These are phyloP conservation scores for Corythoichthys intestinalis DNA, from an alignment of 2,113 vertebrate species.

Conservation along the genomic window DNA sequence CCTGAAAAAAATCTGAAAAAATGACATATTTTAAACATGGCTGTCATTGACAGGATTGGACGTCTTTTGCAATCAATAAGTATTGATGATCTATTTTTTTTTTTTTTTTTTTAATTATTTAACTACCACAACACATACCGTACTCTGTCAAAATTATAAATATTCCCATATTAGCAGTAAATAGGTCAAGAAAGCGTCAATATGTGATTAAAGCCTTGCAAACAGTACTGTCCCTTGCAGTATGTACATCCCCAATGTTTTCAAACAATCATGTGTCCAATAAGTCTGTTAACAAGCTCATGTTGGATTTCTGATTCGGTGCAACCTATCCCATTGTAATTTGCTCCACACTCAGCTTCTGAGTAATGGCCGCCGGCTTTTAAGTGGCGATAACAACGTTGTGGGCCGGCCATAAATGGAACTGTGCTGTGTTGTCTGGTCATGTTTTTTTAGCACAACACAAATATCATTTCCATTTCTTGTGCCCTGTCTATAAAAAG, in stretches of 20 bases:
- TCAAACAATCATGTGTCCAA: not conserved
- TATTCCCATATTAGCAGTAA: too few relatives aligned
- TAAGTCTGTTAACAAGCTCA: conserved; percentile 2
- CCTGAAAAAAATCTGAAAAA: too few relatives aligned
- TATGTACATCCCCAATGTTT: not conserved
- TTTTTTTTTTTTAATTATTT: too few relatives aligned
- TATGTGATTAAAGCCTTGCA: too few relatives aligned
- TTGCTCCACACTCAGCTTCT: conserved; percentile 24
- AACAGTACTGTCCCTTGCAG: too few relatives aligned
- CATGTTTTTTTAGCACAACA: conserved; percentile 66
- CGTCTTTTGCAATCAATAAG: too few relatives aligned
- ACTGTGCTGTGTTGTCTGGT: conserved; percentile 40
- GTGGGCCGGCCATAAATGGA: conserved; percentile 55
- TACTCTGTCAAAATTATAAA: too few relatives aligned
- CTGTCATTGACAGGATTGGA: too few relatives aligned
- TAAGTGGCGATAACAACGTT: conserved; percentile 48
- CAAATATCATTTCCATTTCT: conserved; percentile 67
- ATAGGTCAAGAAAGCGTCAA: too few relatives aligned
- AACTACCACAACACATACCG: too few relatives aligned
- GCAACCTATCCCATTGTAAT: conserved; percentile 27
- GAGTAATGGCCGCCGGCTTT: conserved; percentile 49
- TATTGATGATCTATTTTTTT: too few relatives aligned
- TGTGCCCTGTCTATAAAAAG: conserved; percentile 48
- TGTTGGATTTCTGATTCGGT: conserved; percentile 24
- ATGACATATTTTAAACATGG: too few relatives aligned